phyloP scores from a whole-genome alignment of 2,797 vertebrate genomes.

The Lacerta agilis region DNA sequence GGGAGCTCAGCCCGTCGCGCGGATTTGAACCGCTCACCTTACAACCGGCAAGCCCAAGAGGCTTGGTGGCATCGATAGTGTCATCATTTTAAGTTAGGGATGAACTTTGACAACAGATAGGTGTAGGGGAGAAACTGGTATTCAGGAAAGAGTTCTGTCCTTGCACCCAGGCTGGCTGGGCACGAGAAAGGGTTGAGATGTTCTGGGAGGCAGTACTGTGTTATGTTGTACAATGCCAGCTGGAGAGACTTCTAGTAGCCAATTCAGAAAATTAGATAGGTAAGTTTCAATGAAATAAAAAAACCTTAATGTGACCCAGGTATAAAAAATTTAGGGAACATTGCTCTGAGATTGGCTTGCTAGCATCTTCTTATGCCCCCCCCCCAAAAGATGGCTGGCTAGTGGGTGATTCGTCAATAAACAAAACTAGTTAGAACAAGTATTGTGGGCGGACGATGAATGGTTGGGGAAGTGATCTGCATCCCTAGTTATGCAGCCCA shows the following conservation, averaged over 20 bases:
- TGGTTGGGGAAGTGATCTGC: not conserved
- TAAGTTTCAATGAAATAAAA: not conserved
- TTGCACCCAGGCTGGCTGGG: not conserved
- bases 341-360: not conserved
- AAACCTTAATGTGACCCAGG: not conserved
- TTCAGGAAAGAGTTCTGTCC: not conserved
- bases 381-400: not conserved
- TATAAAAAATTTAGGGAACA: not conserved
- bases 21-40: no score
- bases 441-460: not conserved
- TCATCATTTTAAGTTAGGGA: not conserved
- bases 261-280: not conserved
- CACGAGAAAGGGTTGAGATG: not conserved
- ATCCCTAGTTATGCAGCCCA: slow-evolving; percentile 10
- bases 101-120: no score
- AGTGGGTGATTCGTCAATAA: not conserved
- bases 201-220: not conserved
- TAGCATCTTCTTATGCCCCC: not conserved
- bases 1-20: no score
- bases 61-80: no score
- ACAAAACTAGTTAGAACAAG: not conserved
- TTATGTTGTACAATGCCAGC: not conserved
- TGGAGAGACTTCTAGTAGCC: not conserved
- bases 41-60: no score
- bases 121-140: not conserved